phyloP scores from a whole-genome alignment of 1,140 invertebrate species.

The Diprion similis region DNA sequence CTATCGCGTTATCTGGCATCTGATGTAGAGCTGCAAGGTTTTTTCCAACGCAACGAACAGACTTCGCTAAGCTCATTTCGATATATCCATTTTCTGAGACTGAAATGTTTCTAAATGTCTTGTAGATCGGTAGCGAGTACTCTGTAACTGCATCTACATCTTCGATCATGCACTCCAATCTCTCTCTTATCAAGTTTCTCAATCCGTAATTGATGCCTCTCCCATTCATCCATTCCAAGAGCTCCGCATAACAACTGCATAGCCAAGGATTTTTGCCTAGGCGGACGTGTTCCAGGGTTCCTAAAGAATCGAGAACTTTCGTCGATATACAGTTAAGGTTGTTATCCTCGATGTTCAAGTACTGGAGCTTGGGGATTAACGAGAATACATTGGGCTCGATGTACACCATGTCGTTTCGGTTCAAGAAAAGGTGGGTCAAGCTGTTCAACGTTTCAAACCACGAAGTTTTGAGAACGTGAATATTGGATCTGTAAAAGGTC shows the following conservation, averaged over 20 bases:
- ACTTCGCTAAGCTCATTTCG: not conserved
- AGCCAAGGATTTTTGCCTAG: slow-evolving; percentile 47
- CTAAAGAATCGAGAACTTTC: slow-evolving; percentile 32
- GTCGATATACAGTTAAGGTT: slow-evolving; percentile 44
- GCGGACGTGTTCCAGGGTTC: slow-evolving; percentile 30
- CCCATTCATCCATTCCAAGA: slow-evolving; percentile 18
- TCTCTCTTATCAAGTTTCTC: not conserved
- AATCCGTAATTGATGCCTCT: slow-evolving; percentile 8
- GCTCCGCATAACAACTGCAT: slow-evolving; percentile 35
- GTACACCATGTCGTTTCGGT: slow-evolving; percentile 37
- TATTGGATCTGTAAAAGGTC: slow-evolving; percentile 38
- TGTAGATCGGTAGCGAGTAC: not conserved
- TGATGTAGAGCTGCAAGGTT: slow-evolving; percentile 20
- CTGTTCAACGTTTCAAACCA: slow-evolving; percentile 37
- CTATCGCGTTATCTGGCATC: slow-evolving; percentile 39
- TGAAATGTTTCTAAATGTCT: not conserved
- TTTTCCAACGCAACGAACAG: not conserved
- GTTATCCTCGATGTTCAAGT: slow-evolving; percentile 40
- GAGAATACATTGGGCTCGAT: slow-evolving; percentile 43
- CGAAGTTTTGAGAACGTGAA: slow-evolving; percentile 28
- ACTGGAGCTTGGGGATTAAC: slow-evolving; percentile 32
- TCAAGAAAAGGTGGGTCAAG: slow-evolving; percentile 34
- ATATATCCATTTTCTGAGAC: not conserved
- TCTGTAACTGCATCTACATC: not conserved
- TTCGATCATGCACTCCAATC: not conserved